These are phyloP conservation scores for Rhopilema esculentum DNA, from an alignment of 30 jellyfish, hydroid and myxozoan species.

Conservation along the genomic window DNA sequence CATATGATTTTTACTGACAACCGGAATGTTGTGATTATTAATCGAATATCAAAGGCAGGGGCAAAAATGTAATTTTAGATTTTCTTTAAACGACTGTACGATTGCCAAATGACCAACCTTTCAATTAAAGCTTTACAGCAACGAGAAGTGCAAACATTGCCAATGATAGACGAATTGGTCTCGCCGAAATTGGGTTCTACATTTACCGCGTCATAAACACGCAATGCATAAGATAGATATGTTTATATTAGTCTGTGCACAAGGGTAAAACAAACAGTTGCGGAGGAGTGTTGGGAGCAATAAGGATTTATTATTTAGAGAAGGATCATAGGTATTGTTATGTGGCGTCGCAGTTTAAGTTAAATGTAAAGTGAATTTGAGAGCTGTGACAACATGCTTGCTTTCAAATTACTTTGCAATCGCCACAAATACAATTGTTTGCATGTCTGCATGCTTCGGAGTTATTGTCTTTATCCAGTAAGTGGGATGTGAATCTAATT, in stretches of 20 bases:
- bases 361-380: slow-evolving; percentile 24
- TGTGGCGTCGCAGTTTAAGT: slow-evolving; percentile 63
- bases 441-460: not conserved
- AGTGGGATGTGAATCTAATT: slow-evolving; percentile 18
- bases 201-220: too few relatives aligned
- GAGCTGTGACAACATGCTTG: slow-evolving; percentile 19
- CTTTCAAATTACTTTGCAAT: not conserved
- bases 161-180: too few relatives aligned
- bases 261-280: not conserved
- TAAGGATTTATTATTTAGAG: slow-evolving; percentile 35
- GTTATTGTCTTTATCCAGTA: slow-evolving; percentile 29
- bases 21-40: too few relatives aligned
- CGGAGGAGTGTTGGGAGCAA: slow-evolving; percentile 48
- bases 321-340: slow-evolving; percentile 32
- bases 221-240: too few relatives aligned
- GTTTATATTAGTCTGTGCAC: not conserved
- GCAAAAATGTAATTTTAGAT: too few relatives aligned
- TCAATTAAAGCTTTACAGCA: too few relatives aligned
- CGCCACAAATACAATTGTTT: slow-evolving; percentile 28
- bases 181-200: too few relatives aligned
- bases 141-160: too few relatives aligned
- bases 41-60: too few relatives aligned
- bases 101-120: too few relatives aligned
- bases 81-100: too few relatives aligned
- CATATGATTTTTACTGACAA: too few relatives aligned